Percentiles rank a stretch among this genome's conserved stretches.
Evolutionary conservation across 2,797 vertebrate genomes (phyloP).

Genomic region (Peromyscus melanophrys): DNA sequence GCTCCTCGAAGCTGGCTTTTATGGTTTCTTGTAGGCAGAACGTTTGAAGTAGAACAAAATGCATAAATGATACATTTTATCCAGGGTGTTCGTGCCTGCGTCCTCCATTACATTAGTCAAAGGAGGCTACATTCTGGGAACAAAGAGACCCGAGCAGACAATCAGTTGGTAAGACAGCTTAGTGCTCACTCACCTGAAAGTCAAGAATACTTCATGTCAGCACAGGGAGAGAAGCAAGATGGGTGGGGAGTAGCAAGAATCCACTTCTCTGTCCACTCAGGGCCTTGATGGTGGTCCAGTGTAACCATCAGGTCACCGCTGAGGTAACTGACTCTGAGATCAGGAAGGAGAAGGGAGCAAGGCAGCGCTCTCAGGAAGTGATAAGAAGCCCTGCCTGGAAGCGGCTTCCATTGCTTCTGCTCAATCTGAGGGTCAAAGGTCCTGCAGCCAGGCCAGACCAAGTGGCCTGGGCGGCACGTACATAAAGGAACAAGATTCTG

Average conservation of each 20-base stretch:
- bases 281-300: background rate
- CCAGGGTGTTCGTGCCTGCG: background rate
- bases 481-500: background rate
- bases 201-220: background rate
- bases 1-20: background rate
- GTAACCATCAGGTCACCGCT: background rate
- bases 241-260: fast-evolving
- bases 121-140: background rate
- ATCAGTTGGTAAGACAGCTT: background rate
- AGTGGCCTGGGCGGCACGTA: background rate
- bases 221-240: background rate
- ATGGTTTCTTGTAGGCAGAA: conserved; percentile 5
- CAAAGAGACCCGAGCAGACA: background rate
- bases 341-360: background rate
- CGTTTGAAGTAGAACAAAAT: conserved; percentile 14
- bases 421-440: background rate
- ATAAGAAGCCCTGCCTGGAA: background rate
- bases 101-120: background rate
- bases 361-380: background rate
- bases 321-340: background rate
- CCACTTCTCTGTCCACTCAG: background rate
- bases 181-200: background rate
- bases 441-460: background rate
- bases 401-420: background rate
- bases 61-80: background rate